Base-by-base conservation (phyloP, 2,113 vertebrate genomes). In the Percina caprodes region DNA sequence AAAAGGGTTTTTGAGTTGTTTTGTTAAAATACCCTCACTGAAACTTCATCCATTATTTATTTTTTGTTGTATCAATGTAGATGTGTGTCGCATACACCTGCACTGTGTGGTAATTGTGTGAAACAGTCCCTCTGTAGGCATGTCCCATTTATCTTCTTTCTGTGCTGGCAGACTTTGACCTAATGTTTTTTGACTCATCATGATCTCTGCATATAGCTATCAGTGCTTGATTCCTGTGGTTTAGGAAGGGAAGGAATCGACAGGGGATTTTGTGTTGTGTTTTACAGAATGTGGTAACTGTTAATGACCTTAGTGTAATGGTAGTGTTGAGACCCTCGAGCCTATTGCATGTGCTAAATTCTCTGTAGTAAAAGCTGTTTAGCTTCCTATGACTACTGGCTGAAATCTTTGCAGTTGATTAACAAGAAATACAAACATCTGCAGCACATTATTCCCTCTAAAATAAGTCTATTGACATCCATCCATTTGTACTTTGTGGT, bases 281-380 rank as follows among this genome's bases (percentile, higher is more conserved):
- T 74, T 71, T 71, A 67, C 49, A 74, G 30, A 65, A 56, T 71
- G 63, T 65, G 81, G 55, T 77, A 82, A 77, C 69, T 85, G 79
- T 77, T 83, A 82, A 80, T 82, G 67, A 77, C 71, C 74, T 66
- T 42, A 48, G 52, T 80, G 72, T 80, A 65, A 70, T 77, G 58
- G 69, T 73, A 26, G 58, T 51, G 48, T 74, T 59, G 62, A 62
- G 56, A 73, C 51, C 42, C 67, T 48, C 42, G 52, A 59, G 83
- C 54, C 51, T 33, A 4, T 3, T 42, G 63, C 52, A 46, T 16
- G 7, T 54, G 35, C 26, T 68, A 26, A n/a, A 72, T 26, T 60
- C 21, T 66, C 54, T 54, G 19, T 13, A 48, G 52, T 67, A 18
- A 60, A 78, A 26, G 3, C 19, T 24, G 6, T 39, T 77, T 2